These are phyloP conservation scores for Trichechus manatus DNA, from an alignment of 2,113 vertebrate species.

Conservation along the genomic window DNA sequence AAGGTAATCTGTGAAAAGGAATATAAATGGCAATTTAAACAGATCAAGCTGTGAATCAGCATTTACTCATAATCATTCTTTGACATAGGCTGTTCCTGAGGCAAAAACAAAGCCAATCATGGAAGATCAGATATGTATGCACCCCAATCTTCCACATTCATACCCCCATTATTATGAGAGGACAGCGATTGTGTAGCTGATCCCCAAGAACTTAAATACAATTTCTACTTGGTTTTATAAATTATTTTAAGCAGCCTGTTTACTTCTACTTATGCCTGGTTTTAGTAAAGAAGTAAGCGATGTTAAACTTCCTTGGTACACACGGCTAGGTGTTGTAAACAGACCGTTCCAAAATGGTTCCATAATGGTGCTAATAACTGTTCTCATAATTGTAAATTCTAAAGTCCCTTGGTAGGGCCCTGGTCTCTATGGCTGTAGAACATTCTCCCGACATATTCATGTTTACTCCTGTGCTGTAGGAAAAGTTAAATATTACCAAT, in stretches of 20 bases:
- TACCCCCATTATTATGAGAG: not conserved
- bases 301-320: not conserved
- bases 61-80: not conserved
- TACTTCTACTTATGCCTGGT: not conserved
- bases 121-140: not conserved
- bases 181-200: fast-evolving
- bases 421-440: not conserved
- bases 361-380: not conserved
- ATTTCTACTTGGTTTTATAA: not conserved
- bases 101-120: not conserved
- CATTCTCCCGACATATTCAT: not conserved
- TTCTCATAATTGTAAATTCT: not conserved
- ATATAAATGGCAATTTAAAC: not conserved
- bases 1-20: not conserved
- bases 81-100: not conserved
- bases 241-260: not conserved
- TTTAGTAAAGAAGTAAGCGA: not conserved
- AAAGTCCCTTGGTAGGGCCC: not conserved
- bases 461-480: not conserved
- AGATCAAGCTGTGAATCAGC: not conserved
- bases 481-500: not conserved
- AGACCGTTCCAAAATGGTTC: not conserved
- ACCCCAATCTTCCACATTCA: not conserved
- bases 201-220: not conserved
- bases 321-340: not conserved